Evolutionary conservation across 2,888 invertebrate genomes (phyloP).

Genomic region (Yponomeuta evonymella): DNA sequence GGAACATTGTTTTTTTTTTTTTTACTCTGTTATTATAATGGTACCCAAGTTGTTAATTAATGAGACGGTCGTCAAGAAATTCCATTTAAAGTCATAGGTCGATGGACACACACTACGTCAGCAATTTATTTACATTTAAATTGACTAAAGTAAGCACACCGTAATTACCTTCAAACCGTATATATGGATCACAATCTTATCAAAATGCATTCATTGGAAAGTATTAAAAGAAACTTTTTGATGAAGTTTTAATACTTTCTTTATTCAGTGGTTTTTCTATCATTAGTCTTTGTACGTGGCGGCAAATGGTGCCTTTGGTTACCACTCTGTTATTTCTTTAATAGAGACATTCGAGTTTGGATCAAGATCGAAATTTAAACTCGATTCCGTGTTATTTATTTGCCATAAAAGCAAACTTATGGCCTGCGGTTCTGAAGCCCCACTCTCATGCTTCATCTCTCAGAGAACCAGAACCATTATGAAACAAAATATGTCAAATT

Average conservation of each 20-base stretch:
- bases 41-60: no score
- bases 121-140: not conserved
- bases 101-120: not conserved
- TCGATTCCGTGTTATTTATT: constrained; percentile 9
- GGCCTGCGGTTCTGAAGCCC: constrained; percentile 4
- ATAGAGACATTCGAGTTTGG: constrained; percentile 42
- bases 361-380: constrained; percentile 24
- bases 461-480: not conserved
- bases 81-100: no score
- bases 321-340: constrained; percentile 33
- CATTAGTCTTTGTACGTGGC: constrained; percentile 2
- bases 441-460: not conserved
- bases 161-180: not conserved
- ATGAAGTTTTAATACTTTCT: constrained; percentile 3
- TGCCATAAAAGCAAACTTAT: constrained; percentile 13
- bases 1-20: no score
- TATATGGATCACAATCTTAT: not conserved
- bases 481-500: not conserved
- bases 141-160: not conserved
- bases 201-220: not conserved
- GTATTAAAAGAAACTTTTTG: not conserved
- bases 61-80: no score
- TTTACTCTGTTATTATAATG: no score
- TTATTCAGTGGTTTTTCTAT: not conserved
- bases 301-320: constrained; percentile 21